Percentiles rank a stretch among this genome's conserved stretches.
Evolutionary conservation across 2,888 invertebrate genomes (phyloP).

Genomic region (Stictocephala bisonia): DNA sequence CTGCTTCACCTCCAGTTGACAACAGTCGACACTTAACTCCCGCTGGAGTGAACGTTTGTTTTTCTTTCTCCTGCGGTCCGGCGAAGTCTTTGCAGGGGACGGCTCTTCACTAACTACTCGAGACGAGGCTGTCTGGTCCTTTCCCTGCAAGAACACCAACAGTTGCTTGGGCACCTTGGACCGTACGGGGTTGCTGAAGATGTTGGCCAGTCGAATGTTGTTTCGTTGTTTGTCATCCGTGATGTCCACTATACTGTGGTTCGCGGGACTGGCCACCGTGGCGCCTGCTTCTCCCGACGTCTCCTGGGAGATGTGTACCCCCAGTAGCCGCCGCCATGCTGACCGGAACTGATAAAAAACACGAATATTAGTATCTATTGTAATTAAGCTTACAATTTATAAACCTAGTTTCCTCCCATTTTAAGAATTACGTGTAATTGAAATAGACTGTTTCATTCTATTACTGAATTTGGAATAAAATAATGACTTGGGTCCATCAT

Average conservation of each 20-base stretch:
- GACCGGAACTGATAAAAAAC: slow-evolving; percentile 56
- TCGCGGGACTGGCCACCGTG: slow-evolving; percentile 39
- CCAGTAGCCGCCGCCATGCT: slow-evolving; percentile 57
- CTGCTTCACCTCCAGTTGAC: neutral
- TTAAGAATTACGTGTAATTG: neutral
- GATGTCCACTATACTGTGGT: slow-evolving; percentile 3
- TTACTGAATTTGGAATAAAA: too few relatives aligned
- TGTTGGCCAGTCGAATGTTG: neutral
- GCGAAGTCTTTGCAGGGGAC: slow-evolving; percentile 1
- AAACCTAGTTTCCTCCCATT: too few relatives aligned
- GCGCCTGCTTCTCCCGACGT: slow-evolving; percentile 30
- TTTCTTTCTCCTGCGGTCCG: too few relatives aligned
- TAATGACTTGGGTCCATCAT: too few relatives aligned
- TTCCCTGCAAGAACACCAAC: slow-evolving; percentile 14
- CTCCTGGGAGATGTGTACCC: slow-evolving; percentile 20
- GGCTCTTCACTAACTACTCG: slow-evolving; percentile 23
- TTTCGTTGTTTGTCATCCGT: neutral
- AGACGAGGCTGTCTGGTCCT: slow-evolving; percentile 10
- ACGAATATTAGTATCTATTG: too few relatives aligned
- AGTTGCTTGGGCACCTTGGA: slow-evolving; percentile 13
- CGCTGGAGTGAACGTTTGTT: neutral
- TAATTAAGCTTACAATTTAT: neutral
- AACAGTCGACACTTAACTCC: slow-evolving; percentile 19
- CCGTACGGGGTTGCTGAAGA: slow-evolving; percentile 9
- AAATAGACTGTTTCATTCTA: too few relatives aligned